Evolutionary conservation across 2,888 invertebrate genomes (phyloP).

Genomic region (Phytoseiulus persimilis): DNA sequence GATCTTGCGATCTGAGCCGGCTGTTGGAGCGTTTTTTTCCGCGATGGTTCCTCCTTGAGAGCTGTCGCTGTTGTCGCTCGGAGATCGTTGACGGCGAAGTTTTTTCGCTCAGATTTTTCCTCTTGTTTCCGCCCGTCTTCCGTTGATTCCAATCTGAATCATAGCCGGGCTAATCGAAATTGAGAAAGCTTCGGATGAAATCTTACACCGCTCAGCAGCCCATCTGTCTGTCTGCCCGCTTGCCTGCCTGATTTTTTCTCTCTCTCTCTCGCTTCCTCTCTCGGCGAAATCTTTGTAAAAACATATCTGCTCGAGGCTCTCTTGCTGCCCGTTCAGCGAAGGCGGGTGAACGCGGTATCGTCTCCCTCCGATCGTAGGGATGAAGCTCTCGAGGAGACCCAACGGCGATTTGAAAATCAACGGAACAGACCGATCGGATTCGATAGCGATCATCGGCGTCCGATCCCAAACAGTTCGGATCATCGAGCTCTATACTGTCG

Average conservation of each 20-base stretch:
- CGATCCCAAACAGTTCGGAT: no score
- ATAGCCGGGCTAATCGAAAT: not conserved
- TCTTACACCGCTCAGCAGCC: not conserved
- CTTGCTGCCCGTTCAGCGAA: not conserved
- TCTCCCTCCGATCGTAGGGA: not conserved
- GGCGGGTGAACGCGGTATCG: not conserved
- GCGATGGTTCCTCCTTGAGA: not conserved
- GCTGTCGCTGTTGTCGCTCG: not conserved
- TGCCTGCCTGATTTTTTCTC: not conserved
- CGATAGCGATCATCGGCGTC: no score
- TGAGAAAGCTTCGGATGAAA: not conserved
- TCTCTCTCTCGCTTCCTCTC: not conserved
- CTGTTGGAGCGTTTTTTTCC: not conserved
- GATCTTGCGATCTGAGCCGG: not conserved
- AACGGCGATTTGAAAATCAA: no score
- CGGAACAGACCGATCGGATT: no score
- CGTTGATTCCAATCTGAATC: not conserved
- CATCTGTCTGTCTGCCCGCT: not conserved
- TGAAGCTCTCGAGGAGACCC: no score
- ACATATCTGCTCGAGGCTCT: not conserved
- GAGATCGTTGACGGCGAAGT: not conserved
- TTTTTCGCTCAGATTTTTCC: not conserved
- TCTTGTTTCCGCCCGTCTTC: not conserved
- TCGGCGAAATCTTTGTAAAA: not conserved
- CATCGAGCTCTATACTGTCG: no score